These are phyloP conservation scores for Patella depressa DNA, from an alignment of 2,888 invertebrate genomes.

Conservation along the genomic window DNA sequence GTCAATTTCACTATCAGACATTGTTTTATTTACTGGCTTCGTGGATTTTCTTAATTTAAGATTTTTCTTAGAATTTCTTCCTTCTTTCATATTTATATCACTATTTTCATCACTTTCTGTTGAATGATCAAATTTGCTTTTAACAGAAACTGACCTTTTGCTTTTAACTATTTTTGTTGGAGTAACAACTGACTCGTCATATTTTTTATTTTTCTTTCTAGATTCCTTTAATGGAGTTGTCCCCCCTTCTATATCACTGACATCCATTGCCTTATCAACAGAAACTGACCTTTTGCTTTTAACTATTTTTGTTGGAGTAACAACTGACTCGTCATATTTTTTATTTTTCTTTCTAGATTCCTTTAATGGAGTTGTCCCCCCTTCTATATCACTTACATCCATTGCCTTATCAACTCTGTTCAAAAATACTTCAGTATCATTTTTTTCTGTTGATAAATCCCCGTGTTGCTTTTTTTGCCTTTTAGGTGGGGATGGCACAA, in stretches of 20 bases:
- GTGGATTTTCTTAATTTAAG: background rate
- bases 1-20: constrained; percentile 15
- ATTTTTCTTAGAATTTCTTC: constrained; percentile 4
- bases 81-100: background rate
- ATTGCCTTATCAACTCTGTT: background rate
- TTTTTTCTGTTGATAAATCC: background rate
- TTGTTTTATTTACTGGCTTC: no score
- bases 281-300: background rate
- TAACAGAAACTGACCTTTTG: background rate
- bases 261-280: background rate
- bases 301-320: no score
- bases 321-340: no score
- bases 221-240: constrained; percentile 3
- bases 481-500: background rate
- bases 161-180: no score
- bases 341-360: background rate
- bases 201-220: background rate
- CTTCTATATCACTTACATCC: background rate
- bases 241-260: background rate
- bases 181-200: no score
- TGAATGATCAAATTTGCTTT: background rate
- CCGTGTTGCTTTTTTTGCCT: background rate
- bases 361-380: constrained; percentile 8
- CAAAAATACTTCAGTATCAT: background rate
- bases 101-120: constrained; percentile 6